phyloP scores from a whole-genome alignment of 2,888 invertebrate genomes.

The Zelleria hepariella region DNA sequence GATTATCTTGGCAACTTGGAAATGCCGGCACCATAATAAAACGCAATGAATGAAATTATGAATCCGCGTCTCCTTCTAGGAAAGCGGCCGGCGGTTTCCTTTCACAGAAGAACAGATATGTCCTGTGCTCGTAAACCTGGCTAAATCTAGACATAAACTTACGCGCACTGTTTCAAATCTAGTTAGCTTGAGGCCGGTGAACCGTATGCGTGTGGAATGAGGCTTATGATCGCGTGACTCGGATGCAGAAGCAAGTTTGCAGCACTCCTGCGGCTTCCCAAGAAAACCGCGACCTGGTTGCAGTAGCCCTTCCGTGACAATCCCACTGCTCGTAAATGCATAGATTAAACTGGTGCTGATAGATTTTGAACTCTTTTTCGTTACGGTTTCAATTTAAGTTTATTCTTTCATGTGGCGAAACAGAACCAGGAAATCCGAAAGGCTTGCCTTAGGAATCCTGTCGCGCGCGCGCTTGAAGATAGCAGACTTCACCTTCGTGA shows the following conservation, averaged over 20 bases:
- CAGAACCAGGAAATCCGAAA: too few species aligned
- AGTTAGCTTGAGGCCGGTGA: neutral
- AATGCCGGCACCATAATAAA: neutral
- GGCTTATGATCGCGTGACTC: neutral
- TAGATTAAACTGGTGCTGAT: neutral
- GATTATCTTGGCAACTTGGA: neutral
- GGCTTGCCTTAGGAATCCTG: too few species aligned
- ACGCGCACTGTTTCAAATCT: neutral
- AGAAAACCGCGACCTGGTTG: neutral
- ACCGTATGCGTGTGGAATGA: neutral
- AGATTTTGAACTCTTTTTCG: neutral
- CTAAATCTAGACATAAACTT: neutral
- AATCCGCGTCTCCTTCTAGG: neutral
- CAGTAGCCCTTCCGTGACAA: neutral
- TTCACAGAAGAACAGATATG: neutral
- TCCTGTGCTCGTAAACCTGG: neutral
- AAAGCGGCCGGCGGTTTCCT: neutral
- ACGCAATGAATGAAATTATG: neutral
- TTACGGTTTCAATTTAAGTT: neutral
- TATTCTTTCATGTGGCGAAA: too few species aligned
- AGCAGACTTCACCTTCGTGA: too few species aligned
- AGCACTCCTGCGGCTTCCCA: neutral
- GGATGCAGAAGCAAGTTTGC: neutral
- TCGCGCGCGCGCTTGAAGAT: too few species aligned
- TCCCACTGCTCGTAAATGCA: neutral